Percentiles rank a stretch among this genome's conserved stretches.
phyloP scores from a whole-genome alignment of 2,888 invertebrate genomes.

The Xanthia icteritia region DNA sequence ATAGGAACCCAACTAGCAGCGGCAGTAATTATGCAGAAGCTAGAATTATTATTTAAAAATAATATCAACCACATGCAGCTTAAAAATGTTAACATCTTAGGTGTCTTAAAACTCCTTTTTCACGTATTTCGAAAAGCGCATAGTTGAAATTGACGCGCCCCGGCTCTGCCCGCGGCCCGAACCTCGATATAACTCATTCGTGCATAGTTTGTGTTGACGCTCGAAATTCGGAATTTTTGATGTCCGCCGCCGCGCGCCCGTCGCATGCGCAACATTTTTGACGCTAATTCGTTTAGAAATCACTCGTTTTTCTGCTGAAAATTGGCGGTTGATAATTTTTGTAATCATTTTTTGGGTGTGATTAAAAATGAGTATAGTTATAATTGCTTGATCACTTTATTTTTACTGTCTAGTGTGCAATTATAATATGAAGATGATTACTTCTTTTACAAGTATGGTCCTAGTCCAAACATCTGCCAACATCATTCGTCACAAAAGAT shows the following conservation, averaged over 20 bases:
- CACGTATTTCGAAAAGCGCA: slow-evolving; percentile 56
- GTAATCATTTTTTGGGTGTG: neutral
- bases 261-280: slow-evolving; percentile 76
- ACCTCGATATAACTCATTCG: slow-evolving; percentile 75
- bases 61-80: neutral
- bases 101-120: slow-evolving; percentile 49
- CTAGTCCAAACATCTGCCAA: neutral
- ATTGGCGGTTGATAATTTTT: slow-evolving; percentile 7
- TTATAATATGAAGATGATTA: neutral
- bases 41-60: slow-evolving; percentile 6
- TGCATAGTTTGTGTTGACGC: slow-evolving; percentile 75
- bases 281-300: slow-evolving; percentile 80
- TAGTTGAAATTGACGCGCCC: slow-evolving; percentile 56
- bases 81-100: slow-evolving; percentile 30
- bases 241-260: slow-evolving; percentile 69
- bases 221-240: slow-evolving; percentile 78
- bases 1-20: neutral
- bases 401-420: neutral
- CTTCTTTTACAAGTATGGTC: neutral
- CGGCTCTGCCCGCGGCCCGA: slow-evolving; percentile 25
- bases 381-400: neutral
- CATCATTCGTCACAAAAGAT: neutral
- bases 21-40: slow-evolving; percentile 10
- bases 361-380: neutral
- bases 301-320: slow-evolving; percentile 66